Evolutionary conservation across 2,113 vertebrate species (phyloP), one percentile per base, ranked within the genome.

Genomic region (Haliaeetus leucogaster): DNA sequence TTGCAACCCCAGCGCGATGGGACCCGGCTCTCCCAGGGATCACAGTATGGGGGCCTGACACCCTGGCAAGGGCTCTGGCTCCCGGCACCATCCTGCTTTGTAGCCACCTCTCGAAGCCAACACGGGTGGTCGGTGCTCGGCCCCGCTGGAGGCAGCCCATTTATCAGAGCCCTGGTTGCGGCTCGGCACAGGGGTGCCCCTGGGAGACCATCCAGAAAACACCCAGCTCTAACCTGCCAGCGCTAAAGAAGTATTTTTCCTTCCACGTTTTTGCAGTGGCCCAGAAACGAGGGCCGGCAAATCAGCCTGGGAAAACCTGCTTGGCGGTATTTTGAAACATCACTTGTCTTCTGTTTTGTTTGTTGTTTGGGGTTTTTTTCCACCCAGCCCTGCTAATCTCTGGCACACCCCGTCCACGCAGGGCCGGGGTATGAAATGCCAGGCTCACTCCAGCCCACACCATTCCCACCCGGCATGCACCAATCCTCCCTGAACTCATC

Each of bases 251-350:
- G 47, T 25, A 0, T 25, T 71, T 79, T 26, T 27, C 36, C 42
- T 42, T 6, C 0, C 9, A 7, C 40, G 48, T 56, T 95, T 93
- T 58, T 29, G 27, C 2, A 8, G 34, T 65, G 59, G 61, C 15
- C n/a, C 17, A 7, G 34, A 59, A 71, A 90, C 0, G 0, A 62
- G 16, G 16, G 47, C 32, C 3, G 1, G 27, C 42, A 52, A 73
- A 94, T 93, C 94, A 94, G 90, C 72, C 84, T 95, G 94, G 80
- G 95, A 95, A 95, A 84, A 91, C 82, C 94, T 92, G 5, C 79
- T 6, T 4, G 25, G 82, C 0, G 3, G 22, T 42, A 25, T 95
- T 96, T 93, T 78, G 80, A 91, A 89, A 95, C 61, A 30, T 7
- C 32, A 0, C 38, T 66, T 86, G 77, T n/a, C 79, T 89, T 92